Evolutionary conservation across 2,888 invertebrate species (phyloP).

Genomic region (Sthenelais limicola): DNA sequence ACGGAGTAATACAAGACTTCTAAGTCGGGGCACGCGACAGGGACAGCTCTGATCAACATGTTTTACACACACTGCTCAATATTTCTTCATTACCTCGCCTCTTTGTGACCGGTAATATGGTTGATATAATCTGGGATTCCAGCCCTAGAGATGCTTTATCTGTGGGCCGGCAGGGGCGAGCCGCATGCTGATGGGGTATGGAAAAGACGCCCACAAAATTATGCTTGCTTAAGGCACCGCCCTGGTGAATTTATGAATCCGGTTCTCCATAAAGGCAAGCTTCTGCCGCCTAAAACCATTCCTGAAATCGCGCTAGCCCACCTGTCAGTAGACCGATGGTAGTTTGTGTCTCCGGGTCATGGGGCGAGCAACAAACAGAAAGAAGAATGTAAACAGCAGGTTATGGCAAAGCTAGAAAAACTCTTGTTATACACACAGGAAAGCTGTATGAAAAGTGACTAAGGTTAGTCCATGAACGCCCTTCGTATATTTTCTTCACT

Average conservation of each 20-base stretch:
- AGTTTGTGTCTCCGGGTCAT: too few relatives aligned
- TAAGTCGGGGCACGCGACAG: constrained; percentile 26
- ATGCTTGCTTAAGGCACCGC: constrained; percentile 38
- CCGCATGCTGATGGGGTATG: constrained; percentile 25
- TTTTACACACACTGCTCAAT: constrained; percentile 37
- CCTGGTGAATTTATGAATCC: constrained; percentile 36
- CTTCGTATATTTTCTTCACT: too few relatives aligned
- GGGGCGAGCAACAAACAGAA: too few relatives aligned
- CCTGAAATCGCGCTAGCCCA: too few relatives aligned
- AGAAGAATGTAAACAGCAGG: too few relatives aligned
- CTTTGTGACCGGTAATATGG: constrained; percentile 35
- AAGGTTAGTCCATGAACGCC: too few relatives aligned
- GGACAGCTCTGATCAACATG: constrained; percentile 22
- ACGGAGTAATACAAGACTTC: constrained; percentile 35
- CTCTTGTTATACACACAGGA: too few relatives aligned
- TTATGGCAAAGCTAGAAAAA: too few relatives aligned
- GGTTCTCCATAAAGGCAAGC: constrained; percentile 9
- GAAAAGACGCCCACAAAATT: constrained; percentile 20
- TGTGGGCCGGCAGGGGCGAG: background rate
- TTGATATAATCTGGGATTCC: constrained; percentile 37
- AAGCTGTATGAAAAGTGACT: too few relatives aligned
- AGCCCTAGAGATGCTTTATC: constrained; percentile 28
- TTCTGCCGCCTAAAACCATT: constrained; percentile 17
- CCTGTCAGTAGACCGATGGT: too few relatives aligned
- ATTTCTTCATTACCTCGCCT: constrained; percentile 33